Conservation (phyloP, 2,888 invertebrate species). For the Melieria omissa region DNA sequence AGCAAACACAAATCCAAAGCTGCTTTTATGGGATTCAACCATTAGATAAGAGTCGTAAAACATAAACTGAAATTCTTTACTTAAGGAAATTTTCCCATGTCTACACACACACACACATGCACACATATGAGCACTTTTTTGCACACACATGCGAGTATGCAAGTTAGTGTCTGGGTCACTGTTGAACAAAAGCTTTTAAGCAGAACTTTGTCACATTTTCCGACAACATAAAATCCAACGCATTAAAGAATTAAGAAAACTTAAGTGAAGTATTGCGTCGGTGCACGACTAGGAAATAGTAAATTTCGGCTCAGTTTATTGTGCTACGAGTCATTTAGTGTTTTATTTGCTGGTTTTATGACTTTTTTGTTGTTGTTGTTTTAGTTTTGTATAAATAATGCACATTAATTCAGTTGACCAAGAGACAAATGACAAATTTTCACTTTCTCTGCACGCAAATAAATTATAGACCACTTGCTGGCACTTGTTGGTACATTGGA, state of each 20-base stretch:
- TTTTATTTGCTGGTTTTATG: background rate
- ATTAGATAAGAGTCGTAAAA: slow-evolving; percentile 40
- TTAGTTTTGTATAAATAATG: slow-evolving; percentile 15
- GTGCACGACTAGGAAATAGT: no score
- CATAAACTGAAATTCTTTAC: slow-evolving; percentile 15
- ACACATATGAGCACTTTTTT: slow-evolving; percentile 12
- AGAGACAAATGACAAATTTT: slow-evolving; percentile 41
- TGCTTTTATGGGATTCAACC: background rate
- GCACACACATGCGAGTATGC: slow-evolving; percentile 10
- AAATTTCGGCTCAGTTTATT: no score
- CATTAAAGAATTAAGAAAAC: no score
- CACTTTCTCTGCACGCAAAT: slow-evolving; percentile 36
- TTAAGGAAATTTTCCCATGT: background rate
- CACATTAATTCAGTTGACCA: slow-evolving; percentile 34
- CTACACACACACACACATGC: slow-evolving; percentile 26
- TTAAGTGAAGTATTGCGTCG: no score
- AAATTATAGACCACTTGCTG: slow-evolving; percentile 18
- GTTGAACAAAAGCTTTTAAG: no score
- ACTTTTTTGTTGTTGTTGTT: background rate
- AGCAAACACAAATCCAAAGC: background rate
- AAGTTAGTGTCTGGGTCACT: no score
- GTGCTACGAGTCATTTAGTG: no score
- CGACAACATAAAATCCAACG: no score
- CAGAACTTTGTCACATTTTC: no score
- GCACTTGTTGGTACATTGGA: background rate